Base-by-base conservation (phyloP, 2,797 vertebrate species). In the Parambassis ranga region DNA sequence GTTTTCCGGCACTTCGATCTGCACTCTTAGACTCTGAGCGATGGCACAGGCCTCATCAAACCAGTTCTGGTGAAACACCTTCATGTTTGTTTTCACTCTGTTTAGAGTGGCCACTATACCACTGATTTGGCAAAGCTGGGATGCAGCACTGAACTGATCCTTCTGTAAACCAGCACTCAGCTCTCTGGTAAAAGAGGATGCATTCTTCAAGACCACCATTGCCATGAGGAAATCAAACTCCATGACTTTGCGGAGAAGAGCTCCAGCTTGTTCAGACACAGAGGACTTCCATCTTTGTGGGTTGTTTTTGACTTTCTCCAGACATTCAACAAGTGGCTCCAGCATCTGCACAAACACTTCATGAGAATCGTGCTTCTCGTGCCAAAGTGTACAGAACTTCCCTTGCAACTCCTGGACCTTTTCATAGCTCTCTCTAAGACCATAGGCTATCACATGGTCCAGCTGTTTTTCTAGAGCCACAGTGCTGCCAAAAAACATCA, bases 61-160 rank as follows among this genome's bases (percentile, higher is more conserved):
- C 93, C 93, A 94, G 79, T 92, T 94, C 75, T 94, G 93, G 72
- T 94, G 93, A 47, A 94, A 94, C 37, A 94, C 89, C 59, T 94
- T 94, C 70, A 94, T 93, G 33, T 91, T 93, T 7, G 93, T 94
- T 69, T 94, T 94, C 10, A 94, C 91, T 63, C 93, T 50, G 71
- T 90, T 93, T 31, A 94, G 85, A 0, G 92, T 92, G 51, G 91
- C 89, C 65, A 93, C 87, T 10, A 94, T 93, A 9, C 93, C 93
- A 23, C 75, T 83, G 63, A 93, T 93, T 70, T 94, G 92, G 80
- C 91, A 93, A 35, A 94, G 92, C 46, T 94, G 93, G 3, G 92
- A 93, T 1, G 92, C 92, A 0, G 92, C 90, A 5, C 88, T 93
- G 53, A 93, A 93, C 62, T 94, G 92, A 59, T 94, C 93, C 71